Base-by-base conservation (phyloP, 2,113 vertebrate species). In the Bambusicola thoracicus region DNA sequence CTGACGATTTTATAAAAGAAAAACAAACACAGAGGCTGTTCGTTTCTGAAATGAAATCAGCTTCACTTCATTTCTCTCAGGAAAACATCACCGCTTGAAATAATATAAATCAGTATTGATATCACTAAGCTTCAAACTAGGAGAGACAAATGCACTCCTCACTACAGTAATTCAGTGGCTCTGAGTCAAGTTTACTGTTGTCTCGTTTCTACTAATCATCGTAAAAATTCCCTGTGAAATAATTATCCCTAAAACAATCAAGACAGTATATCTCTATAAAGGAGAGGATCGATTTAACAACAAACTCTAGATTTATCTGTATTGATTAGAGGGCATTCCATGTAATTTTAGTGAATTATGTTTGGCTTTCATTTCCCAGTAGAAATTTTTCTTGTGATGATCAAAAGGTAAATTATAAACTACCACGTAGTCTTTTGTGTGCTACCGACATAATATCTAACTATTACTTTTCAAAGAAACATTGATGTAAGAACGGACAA, bases 271-370 rank as follows among this genome's bases (percentile, higher is more conserved):
- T 98, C 96, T 97, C 97, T 97, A 96, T 96, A 97, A 97, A 97
- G 93, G 95, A 98, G 92, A 97, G 96, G 96, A 98, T 98, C 95
- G 97, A 99, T 98, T 98, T 97, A 97, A 97, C 97, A 98, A 98
- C 98, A 98, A 98, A 98, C 98, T 98, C 89, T 97, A 98, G 98
- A 99, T 98, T 98, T 98, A 98, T 98, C 98, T 97, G 90, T 95
- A 97, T 97, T 97, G 98, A 98, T 98, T 97, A 97, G 92, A 90
- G 96, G 96, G 94, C 94, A 81, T 98, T 98, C 98, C 92, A 94
- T 95, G 98, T 95, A 98, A 98, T 98, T 98, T 98, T 98, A 98
- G 98, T 97, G 98, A 96, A 97, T 98, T 96, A 97, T 97, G 96
- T 96, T 96, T 93, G 97, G 92, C 97, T 98, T 96, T 97, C 96